A percentile compares a stretch with the other conserved stretches of the same genome.
These are phyloP conservation scores for Rotaria magnacalcarata DNA, from an alignment of 2,888 invertebrate genomes.

Conservation along the genomic window DNA sequence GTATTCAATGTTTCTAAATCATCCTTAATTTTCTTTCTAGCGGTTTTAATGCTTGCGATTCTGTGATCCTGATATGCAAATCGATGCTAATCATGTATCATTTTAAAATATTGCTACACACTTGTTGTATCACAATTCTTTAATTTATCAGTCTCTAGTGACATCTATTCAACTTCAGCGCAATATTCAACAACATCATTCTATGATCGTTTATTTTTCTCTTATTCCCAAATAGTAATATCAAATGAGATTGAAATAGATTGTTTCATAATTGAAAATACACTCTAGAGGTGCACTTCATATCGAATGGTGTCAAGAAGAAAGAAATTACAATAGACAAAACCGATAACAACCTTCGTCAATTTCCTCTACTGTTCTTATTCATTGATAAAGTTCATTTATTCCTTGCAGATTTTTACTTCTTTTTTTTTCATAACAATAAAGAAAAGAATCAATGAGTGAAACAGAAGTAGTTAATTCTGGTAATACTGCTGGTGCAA, in stretches of 20 bases:
- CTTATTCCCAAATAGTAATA: no score
- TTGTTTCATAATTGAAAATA: background rate
- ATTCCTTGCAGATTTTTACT: background rate
- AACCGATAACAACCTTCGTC: background rate
- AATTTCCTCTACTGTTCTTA: background rate
- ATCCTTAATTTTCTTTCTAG: no score
- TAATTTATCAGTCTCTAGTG: background rate
- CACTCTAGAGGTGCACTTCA: background rate
- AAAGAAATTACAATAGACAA: background rate
- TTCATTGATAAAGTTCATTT: background rate
- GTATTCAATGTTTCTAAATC: no score
- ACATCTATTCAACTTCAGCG: background rate
- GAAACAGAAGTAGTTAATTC: conserved; percentile 6
- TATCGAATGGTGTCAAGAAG: background rate
- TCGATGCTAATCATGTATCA: conserved; percentile 67
- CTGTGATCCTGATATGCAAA: no score
- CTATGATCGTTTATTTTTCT: no score
- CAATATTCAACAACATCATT: no score
- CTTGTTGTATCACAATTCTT: no score
- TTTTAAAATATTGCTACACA: conserved; percentile 38
- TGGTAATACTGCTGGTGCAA: background rate
- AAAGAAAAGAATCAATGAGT: background rate
- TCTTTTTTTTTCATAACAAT: background rate
- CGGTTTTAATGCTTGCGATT: no score
- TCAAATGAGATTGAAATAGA: no score